These are phyloP conservation scores for Neosilurus mollespiculum DNA, from an alignment of 2,797 vertebrate species.

Conservation along the genomic window DNA sequence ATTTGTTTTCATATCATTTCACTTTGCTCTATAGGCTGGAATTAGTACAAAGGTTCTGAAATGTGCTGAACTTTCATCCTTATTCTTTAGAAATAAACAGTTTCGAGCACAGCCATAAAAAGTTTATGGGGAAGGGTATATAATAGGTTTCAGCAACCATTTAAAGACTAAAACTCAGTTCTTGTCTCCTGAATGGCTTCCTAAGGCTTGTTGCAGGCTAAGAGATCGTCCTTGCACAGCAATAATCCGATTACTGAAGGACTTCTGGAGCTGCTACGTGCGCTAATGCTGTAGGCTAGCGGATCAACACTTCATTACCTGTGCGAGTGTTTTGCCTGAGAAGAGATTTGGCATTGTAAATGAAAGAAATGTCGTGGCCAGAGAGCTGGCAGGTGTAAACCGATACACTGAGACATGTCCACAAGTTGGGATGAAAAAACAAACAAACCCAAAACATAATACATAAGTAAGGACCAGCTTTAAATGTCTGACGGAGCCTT, in stretches of 20 bases:
- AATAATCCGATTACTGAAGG: constrained; percentile 12
- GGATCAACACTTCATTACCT: constrained; percentile 2
- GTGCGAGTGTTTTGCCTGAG: background rate
- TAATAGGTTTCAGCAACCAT: background rate
- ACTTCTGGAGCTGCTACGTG: constrained; percentile 1
- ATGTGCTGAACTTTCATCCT: background rate
- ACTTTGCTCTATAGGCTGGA: background rate
- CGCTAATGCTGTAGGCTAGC: background rate
- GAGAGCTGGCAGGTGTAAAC: background rate
- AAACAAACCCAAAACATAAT: background rate
- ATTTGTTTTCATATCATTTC: background rate
- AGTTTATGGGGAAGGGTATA: background rate
- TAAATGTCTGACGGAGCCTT: background rate
- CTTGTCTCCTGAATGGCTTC: background rate
- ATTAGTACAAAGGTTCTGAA: background rate
- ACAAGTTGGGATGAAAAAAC: background rate
- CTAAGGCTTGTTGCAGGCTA: background rate
- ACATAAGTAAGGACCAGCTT: background rate
- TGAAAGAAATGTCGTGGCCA: background rate
- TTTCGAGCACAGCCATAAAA: background rate
- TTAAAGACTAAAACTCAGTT: constrained; percentile 4
- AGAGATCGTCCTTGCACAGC: constrained; percentile 19
- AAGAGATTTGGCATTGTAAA: background rate
- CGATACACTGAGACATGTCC: background rate
- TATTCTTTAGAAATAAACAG: background rate